A percentile compares a stretch with the other conserved stretches of the same genome.
phyloP scores from a whole-genome alignment of 2,113 vertebrate species.

The Passer domesticus region DNA sequence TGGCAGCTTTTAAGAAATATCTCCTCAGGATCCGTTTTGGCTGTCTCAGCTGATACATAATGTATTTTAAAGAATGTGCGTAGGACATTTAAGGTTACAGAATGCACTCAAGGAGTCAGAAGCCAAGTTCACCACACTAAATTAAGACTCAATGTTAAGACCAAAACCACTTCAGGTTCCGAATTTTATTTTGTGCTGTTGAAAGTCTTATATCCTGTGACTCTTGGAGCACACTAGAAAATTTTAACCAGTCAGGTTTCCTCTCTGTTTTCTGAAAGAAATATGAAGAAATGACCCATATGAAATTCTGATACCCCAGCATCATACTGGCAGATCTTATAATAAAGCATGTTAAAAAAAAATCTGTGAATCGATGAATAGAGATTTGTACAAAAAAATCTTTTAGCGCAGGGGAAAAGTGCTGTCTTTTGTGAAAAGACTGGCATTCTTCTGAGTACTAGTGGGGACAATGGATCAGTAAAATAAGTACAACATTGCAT shows the following conservation, averaged over 20 bases:
- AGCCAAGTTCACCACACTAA: neutral
- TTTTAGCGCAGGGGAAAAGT: neutral
- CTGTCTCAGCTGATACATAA: neutral
- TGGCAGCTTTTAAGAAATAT: neutral
- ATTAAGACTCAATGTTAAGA: neutral
- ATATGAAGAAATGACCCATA: neutral
- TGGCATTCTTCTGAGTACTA: neutral
- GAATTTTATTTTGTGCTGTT: neutral
- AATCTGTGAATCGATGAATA: neutral
- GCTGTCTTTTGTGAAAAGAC: neutral
- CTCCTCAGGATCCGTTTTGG: neutral
- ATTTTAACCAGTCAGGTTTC: neutral
- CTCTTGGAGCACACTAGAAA: neutral
- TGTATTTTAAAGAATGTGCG: neutral
- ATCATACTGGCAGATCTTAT: neutral
- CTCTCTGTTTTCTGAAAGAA: neutral
- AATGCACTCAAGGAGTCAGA: neutral
- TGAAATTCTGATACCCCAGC: neutral
- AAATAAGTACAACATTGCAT: neutral
- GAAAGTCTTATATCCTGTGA: neutral
- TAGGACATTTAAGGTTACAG: neutral
- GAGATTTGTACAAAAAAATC: neutral
- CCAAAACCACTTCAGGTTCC: neutral
- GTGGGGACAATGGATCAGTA: neutral
- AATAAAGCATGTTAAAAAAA: neutral